Percentiles rank a stretch among this genome's conserved stretches.
These are phyloP conservation scores for Ophion ellenae DNA, from an alignment of 2,888 invertebrate species.

Conservation along the genomic window DNA sequence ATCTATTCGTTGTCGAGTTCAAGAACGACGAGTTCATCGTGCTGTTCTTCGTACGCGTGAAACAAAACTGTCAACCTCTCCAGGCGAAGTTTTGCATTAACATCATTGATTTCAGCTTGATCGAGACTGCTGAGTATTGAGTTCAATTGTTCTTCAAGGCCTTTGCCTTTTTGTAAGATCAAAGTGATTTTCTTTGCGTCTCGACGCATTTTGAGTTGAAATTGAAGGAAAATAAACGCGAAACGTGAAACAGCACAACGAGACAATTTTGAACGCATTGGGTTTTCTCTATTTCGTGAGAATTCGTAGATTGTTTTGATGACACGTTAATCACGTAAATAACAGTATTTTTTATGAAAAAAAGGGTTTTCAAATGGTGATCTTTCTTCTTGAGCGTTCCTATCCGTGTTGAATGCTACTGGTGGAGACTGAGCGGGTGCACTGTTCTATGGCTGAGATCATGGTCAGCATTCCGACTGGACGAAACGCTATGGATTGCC, in stretches of 20 bases:
- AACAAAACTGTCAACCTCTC: constrained; percentile 16
- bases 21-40: constrained; percentile 28
- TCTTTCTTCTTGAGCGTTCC: background rate
- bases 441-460: background rate
- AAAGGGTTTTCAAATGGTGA: background rate
- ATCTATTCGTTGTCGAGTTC: constrained; percentile 14
- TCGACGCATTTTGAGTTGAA: constrained; percentile 17
- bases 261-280: background rate
- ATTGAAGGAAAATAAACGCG: background rate
- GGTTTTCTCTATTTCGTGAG: background rate
- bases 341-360: background rate
- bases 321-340: background rate
- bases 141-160: constrained; percentile 30
- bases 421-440: constrained; percentile 8
- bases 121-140: background rate
- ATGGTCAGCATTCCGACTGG: background rate
- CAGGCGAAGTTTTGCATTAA: constrained; percentile 17
- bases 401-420: constrained; percentile 12
- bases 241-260: background rate
- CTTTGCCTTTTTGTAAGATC: constrained; percentile 23
- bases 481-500: background rate
- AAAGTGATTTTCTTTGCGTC: constrained; percentile 8
- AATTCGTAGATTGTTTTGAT: background rate
- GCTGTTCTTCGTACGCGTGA: constrained; percentile 29
- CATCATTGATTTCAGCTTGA: background rate